Evolutionary conservation across 2,113 vertebrate species (phyloP).

Genomic region (Gobio gobio): DNA sequence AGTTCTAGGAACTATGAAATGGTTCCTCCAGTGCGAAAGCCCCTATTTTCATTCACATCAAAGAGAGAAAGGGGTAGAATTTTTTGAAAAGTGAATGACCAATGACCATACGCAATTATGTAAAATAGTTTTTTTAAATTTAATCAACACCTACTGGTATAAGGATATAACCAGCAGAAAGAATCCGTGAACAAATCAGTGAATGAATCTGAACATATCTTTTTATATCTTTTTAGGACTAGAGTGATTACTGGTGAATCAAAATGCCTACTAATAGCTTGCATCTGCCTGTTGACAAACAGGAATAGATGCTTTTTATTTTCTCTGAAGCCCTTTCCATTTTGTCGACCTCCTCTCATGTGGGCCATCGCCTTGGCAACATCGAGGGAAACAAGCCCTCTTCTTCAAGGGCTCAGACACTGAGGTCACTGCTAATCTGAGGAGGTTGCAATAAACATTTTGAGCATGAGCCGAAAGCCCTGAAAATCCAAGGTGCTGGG

Average conservation of each 20-base stretch:
- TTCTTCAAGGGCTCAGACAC: conserved; percentile 71
- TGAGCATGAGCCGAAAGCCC: conserved; percentile 69
- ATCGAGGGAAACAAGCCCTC: conserved; percentile 69
- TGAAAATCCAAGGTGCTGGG: conserved; percentile 65
- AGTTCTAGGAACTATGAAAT: too few relatives aligned
- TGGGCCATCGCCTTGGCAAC: conserved; percentile 76
- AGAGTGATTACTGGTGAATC: background rate
- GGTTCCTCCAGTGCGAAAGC: too few relatives aligned
- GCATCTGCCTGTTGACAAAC: conserved; percentile 45
- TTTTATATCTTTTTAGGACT: background rate
- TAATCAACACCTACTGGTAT: background rate
- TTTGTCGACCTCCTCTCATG: conserved; percentile 66
- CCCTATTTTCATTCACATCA: background rate
- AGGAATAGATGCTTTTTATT: conserved; percentile 41
- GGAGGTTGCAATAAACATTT: conserved; percentile 72
- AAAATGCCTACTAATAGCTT: background rate
- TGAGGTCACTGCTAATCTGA: conserved; percentile 74
- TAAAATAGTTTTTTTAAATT: background rate
- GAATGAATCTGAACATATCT: too few relatives aligned
- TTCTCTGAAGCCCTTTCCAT: conserved; percentile 43
- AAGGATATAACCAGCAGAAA: background rate
- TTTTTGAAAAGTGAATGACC: background rate
- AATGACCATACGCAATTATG: background rate
- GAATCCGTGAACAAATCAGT: background rate
- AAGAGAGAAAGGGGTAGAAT: background rate